These are phyloP conservation scores for Hemiprocne comata DNA, from an alignment of 2,113 vertebrate genomes.

Conservation along the genomic window DNA sequence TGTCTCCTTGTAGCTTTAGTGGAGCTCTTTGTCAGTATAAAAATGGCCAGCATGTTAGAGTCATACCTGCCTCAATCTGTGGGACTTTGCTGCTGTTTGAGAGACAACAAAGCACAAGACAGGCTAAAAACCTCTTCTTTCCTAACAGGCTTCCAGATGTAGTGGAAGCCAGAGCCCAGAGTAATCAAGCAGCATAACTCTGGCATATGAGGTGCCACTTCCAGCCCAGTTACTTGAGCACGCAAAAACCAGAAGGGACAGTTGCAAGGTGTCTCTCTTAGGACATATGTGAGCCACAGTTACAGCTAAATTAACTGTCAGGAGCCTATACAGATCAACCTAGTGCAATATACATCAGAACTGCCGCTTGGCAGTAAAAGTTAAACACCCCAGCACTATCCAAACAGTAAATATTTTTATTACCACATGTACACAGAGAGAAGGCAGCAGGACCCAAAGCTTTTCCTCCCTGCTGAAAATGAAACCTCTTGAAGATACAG, in stretches of 20 bases:
- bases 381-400: neutral
- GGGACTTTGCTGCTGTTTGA: neutral
- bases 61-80: neutral
- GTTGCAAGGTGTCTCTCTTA: neutral
- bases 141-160: neutral
- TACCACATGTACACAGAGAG: neutral
- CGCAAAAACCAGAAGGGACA: neutral
- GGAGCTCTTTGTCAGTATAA: neutral
- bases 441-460: neutral
- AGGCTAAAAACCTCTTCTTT: neutral
- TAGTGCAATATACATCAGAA: neutral
- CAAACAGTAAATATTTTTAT: neutral
- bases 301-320: neutral
- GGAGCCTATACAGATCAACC: neutral
- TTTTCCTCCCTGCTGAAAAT: neutral
- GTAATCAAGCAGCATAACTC: neutral
- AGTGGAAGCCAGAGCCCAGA: neutral
- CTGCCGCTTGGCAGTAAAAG: neutral
- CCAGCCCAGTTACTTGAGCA: neutral
- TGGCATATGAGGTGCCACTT: too few relatives aligned
- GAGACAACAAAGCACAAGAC: neutral
- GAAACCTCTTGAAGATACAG: neutral
- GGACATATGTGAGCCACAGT: neutral
- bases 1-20: neutral
- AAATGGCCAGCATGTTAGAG: neutral